Percentiles rank a stretch among this genome's conserved stretches.
Conservation (phyloP, 2,888 invertebrate genomes). For the Tachina lurida region DNA sequence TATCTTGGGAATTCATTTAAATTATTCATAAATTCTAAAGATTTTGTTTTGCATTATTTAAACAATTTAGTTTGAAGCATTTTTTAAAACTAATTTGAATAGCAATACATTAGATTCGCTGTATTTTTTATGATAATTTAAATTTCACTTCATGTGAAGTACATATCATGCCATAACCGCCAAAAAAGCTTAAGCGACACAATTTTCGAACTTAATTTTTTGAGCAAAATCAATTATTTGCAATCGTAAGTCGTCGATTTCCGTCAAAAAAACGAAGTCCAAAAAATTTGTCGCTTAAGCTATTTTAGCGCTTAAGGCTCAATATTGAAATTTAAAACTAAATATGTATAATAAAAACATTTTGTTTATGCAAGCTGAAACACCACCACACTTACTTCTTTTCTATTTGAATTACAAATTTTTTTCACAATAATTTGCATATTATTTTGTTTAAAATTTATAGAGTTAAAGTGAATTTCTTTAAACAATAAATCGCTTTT, state of each 20-base stretch:
- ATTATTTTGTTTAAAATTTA: background rate
- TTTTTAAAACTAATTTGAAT: background rate
- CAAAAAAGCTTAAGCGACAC: no score
- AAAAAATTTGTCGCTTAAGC: no score
- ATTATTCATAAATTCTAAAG: no score
- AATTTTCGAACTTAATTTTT: no score
- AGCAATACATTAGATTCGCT: no score
- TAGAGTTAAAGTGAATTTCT: background rate
- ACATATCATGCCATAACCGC: no score
- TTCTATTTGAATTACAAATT: constrained; percentile 7
- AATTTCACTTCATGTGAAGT: constrained; percentile 1
- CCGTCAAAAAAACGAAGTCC: no score
- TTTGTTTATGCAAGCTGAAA: background rate
- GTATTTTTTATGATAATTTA: background rate
- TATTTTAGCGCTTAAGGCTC: no score
- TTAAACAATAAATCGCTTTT: no score
- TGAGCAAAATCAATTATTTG: no score
- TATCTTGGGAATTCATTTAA: background rate
- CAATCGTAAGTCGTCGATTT: no score
- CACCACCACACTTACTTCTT: background rate
- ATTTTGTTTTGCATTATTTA: background rate
- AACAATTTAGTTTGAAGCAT: background rate
- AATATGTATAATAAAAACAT: background rate
- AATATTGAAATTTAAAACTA: constrained; percentile 4
- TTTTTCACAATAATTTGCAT: background rate